These are phyloP conservation scores for Rhea pennata DNA, from an alignment of 2,113 vertebrate species.

Conservation along the genomic window DNA sequence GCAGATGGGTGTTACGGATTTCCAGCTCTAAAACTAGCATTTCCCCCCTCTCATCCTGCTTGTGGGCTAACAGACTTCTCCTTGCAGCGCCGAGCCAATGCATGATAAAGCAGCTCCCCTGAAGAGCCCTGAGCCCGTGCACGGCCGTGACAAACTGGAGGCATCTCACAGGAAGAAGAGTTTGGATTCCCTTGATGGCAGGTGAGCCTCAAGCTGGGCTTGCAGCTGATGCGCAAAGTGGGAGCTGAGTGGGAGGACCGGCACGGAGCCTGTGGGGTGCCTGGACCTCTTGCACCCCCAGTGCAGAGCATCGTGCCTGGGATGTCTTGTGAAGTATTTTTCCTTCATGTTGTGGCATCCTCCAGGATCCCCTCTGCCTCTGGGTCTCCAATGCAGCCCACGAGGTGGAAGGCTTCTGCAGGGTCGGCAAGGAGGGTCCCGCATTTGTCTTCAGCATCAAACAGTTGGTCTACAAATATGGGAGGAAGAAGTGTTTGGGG, in stretches of 20 bases:
- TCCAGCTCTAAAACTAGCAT: neutral
- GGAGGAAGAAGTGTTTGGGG: neutral
- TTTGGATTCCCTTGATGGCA: conserved; percentile 42
- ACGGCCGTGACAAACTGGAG: conserved; percentile 50
- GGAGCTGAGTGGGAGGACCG: neutral
- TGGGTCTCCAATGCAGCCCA: rapidly evolving
- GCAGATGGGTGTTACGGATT: neutral
- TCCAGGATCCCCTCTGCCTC: neutral
- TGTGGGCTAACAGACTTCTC: neutral
- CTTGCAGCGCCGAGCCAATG: conserved; percentile 63
- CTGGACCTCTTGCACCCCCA: neutral
- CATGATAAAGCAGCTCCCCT: conserved; percentile 62
- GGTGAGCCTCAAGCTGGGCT: conserved; percentile 2
- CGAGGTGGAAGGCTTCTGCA: neutral
- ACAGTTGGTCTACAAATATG: neutral
- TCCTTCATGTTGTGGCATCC: neutral
- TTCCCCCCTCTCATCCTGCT: neutral
- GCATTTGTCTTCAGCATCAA: neutral
- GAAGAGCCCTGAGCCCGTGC: conserved; percentile 59
- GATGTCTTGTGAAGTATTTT: neutral
- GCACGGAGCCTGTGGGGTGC: neutral
- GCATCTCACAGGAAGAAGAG: conserved; percentile 62
- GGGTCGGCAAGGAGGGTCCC: neutral
- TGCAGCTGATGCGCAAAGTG: rapidly evolving
- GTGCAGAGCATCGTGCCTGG: neutral